Conservation (phyloP, 2,888 invertebrate genomes). For the Eueremaeus valkanovi region DNA sequence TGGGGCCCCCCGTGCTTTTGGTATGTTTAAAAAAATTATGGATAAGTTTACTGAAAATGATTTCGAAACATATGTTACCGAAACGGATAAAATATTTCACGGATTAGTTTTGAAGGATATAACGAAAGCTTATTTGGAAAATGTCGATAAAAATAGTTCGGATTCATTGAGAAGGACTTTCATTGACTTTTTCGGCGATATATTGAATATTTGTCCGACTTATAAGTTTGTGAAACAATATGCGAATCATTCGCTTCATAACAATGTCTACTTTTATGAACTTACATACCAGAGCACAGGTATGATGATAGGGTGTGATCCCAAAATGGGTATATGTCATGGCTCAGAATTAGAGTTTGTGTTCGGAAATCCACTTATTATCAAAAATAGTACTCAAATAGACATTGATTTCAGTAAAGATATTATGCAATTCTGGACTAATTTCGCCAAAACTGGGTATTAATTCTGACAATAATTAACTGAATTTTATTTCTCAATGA, state of each 20-base stretch:
- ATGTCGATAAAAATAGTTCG: neutral
- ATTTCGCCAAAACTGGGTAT: constrained; percentile 37
- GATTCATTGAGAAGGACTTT: neutral
- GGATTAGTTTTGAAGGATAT: neutral
- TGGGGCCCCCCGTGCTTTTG: neutral
- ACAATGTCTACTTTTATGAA: neutral
- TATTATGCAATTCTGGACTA: constrained; percentile 32
- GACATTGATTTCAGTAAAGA: neutral
- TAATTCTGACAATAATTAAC: neutral
- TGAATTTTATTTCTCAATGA: neutral
- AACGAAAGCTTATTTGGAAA: neutral
- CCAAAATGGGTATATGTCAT: constrained; percentile 12
- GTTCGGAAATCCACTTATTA: neutral
- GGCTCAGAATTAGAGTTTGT: neutral
- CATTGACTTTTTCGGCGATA: constrained; percentile 13
- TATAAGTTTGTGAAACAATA: constrained; percentile 26
- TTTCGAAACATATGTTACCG: neutral
- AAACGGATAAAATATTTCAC: neutral
- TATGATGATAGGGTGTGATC: too few species aligned
- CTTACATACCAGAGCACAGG: neutral
- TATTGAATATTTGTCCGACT: neutral
- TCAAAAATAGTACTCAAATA: neutral
- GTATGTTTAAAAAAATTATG: neutral
- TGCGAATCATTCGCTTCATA: neutral
- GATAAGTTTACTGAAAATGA: neutral